Evolutionary conservation across 2,797 vertebrate species (phyloP).

Genomic region (Anguilla marmorata): DNA sequence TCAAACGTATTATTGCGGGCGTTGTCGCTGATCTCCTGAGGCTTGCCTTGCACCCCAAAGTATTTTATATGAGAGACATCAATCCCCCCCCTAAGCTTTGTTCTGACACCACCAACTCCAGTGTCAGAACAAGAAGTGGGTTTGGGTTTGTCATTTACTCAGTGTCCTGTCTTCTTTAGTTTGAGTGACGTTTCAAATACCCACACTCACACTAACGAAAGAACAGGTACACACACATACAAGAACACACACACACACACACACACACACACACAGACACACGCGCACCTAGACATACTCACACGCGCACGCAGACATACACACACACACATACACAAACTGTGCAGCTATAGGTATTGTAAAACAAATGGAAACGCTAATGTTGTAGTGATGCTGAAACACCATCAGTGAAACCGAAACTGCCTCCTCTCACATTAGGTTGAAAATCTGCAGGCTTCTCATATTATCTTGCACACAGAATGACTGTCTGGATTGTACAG

Average conservation of each 20-base stretch:
- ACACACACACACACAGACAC: neutral
- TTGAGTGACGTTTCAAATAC: neutral
- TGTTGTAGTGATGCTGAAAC: too few relatives aligned
- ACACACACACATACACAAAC: neutral
- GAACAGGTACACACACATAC: neutral
- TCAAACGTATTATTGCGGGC: neutral
- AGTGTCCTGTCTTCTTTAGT: neutral
- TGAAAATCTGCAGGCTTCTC: too few relatives aligned
- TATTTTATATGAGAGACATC: neutral
- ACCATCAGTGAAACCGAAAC: too few relatives aligned
- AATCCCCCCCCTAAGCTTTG: neutral
- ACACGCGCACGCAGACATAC: neutral
- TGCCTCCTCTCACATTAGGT: too few relatives aligned
- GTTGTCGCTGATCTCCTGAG: neutral
- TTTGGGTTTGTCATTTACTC: neutral
- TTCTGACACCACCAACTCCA: neutral
- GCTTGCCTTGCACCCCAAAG: neutral
- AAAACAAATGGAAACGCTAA: too few relatives aligned
- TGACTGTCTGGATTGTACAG: too few relatives aligned
- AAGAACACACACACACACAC: neutral
- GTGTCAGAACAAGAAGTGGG: neutral
- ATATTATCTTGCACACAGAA: too few relatives aligned
- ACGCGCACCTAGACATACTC: neutral
- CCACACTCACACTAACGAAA: neutral
- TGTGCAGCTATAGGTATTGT: too few relatives aligned